Conservation (phyloP, 2,797 vertebrate genomes). For the Poecilia wingei region DNA sequence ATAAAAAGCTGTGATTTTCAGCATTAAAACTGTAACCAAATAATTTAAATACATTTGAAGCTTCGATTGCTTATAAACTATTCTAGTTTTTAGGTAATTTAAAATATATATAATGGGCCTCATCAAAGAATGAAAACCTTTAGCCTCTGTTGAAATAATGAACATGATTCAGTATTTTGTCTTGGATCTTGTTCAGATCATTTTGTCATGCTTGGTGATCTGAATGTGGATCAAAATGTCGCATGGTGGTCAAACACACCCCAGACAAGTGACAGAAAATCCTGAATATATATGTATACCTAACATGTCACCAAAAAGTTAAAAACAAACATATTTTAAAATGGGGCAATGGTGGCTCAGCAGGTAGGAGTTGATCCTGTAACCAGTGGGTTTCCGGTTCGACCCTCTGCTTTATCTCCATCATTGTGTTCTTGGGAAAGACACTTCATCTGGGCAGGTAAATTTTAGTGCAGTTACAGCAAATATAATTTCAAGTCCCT, state of each 20-base stretch:
- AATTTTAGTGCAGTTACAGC: too few relatives aligned
- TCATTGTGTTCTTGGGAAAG: not conserved
- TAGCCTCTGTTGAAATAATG: not conserved
- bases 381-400: not conserved
- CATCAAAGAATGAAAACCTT: not conserved
- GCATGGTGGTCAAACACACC: not conserved
- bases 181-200: not conserved
- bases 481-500: too few relatives aligned
- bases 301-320: too few relatives aligned
- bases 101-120: not conserved
- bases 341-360: not conserved
- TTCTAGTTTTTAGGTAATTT: not conserved
- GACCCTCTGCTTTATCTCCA: not conserved
- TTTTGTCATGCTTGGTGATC: not conserved
- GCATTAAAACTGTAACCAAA: not conserved
- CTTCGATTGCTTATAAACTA: not conserved
- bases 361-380: not conserved
- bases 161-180: not conserved
- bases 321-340: not conserved
- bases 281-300: too few relatives aligned
- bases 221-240: not conserved
- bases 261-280: not conserved
- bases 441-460: not conserved
- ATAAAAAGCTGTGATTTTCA: not conserved
- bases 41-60: not conserved